A percentile compares a stretch with the other conserved stretches of the same genome.
phyloP scores from a whole-genome alignment of 2,113 vertebrate genomes.

The Plecotus auritus region DNA sequence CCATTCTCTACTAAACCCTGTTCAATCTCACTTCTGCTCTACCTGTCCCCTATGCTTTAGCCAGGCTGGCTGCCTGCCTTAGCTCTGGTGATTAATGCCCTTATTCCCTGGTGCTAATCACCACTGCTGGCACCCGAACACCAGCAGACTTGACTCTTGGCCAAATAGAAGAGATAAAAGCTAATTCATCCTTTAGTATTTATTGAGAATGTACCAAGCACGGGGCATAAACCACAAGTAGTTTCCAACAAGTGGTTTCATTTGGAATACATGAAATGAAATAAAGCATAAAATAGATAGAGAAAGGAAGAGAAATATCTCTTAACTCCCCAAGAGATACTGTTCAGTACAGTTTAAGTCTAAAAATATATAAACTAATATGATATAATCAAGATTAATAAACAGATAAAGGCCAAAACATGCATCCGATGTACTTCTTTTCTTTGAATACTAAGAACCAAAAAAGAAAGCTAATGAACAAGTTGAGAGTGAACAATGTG shows the following conservation, averaged over 20 bases:
- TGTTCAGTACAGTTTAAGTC: not conserved
- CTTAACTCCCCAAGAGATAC: not conserved
- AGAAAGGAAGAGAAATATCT: not conserved
- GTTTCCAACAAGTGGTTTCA: slow-evolving; percentile 21
- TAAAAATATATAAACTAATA: not conserved
- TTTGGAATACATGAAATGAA: slow-evolving; percentile 31
- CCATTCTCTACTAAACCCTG: not conserved
- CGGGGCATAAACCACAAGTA: slow-evolving; percentile 18
- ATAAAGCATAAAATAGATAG: slow-evolving; percentile 12
- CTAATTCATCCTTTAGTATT: slow-evolving; percentile 40
- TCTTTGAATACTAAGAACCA: not conserved
- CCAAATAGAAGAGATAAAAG: slow-evolving; percentile 50
- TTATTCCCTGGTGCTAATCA: slow-evolving; percentile 45
- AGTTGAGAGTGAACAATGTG: not conserved
- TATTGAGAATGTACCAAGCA: not conserved
- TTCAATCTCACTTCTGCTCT: not conserved
- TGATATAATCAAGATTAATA: slow-evolving; percentile 17
- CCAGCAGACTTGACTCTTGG: slow-evolving; percentile 35
- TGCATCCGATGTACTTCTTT: not conserved
- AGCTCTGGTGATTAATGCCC: slow-evolving; percentile 39
- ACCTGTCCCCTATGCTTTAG: not conserved
- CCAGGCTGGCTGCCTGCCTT: not conserved
- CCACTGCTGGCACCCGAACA: slow-evolving; percentile 21
- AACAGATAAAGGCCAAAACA: not conserved
- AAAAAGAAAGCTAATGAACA: not conserved